Evolutionary conservation across 2,888 invertebrate species (phyloP).

Genomic region (Unio delphinus): DNA sequence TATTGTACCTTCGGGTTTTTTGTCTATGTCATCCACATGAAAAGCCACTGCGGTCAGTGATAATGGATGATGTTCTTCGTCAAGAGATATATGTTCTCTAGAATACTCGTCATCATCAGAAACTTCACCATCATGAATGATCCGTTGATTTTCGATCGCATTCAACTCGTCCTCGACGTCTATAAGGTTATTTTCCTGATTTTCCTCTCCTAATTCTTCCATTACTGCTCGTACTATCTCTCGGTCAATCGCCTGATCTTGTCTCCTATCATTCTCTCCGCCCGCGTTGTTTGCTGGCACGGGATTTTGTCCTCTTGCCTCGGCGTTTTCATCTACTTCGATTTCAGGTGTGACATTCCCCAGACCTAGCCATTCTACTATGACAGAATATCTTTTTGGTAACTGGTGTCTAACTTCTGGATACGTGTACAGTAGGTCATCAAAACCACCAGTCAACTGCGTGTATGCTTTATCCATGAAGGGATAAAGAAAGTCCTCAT

Average conservation of each 20-base stretch:
- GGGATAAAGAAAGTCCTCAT: constrained; percentile 27
- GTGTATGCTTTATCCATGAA: constrained; percentile 13
- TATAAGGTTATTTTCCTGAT: not conserved
- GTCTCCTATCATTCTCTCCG: too few species aligned
- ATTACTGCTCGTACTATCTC: not conserved
- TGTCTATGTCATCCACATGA: too few species aligned
- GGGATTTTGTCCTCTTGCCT: too few species aligned
- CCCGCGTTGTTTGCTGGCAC: too few species aligned
- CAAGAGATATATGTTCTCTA: not conserved
- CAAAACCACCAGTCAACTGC: not conserved
- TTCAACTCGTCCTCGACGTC: too few species aligned
- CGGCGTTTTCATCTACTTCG: too few species aligned
- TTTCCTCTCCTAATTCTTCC: not conserved
- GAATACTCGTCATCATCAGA: too few species aligned
- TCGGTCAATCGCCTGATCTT: not conserved
- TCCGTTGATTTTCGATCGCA: not conserved
- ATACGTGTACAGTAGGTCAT: not conserved
- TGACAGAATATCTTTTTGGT: not conserved
- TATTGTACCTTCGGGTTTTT: too few species aligned
- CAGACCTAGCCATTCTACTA: not conserved
- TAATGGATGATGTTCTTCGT: not conserved
- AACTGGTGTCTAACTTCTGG: too few species aligned
- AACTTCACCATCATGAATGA: too few species aligned
- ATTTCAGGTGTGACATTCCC: not conserved
- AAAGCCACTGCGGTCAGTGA: too few species aligned